Percentiles rank a stretch among this genome's conserved stretches.
Conservation (phyloP, 2,797 vertebrate genomes). For the Pseudochirops cupreus region DNA sequence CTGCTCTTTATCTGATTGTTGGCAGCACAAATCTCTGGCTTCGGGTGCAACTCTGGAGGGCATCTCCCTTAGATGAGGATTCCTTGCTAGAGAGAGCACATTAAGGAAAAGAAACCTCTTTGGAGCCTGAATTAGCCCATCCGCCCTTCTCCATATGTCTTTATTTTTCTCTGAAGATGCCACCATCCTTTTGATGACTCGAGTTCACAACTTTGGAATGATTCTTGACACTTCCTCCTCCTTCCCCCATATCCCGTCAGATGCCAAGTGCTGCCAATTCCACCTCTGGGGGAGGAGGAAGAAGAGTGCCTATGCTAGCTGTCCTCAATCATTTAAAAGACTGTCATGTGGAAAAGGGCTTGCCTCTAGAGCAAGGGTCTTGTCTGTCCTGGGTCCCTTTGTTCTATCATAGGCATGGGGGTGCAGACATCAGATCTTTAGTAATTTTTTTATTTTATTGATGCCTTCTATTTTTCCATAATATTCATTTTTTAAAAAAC, state of each 20-base stretch:
- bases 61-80: background rate
- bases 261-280: background rate
- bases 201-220: background rate
- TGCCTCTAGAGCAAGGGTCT: background rate
- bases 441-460: background rate
- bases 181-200: background rate
- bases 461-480: background rate
- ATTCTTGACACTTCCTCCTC: background rate
- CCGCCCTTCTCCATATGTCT: background rate
- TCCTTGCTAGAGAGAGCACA: background rate
- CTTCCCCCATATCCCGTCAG: background rate
- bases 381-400: background rate
- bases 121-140: background rate
- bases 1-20: background rate
- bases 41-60: background rate
- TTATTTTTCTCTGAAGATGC: background rate
- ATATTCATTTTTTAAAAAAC: background rate
- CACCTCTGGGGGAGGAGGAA: background rate
- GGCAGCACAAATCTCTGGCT: background rate
- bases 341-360: background rate
- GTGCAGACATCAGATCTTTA: background rate
- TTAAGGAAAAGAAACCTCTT: too few relatives aligned
- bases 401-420: background rate
- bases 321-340: background rate
- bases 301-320: background rate